A percentile compares a stretch with the other conserved stretches of the same genome.
Conservation (phyloP, 2,797 vertebrate genomes). For the Dryobates pubescens region DNA sequence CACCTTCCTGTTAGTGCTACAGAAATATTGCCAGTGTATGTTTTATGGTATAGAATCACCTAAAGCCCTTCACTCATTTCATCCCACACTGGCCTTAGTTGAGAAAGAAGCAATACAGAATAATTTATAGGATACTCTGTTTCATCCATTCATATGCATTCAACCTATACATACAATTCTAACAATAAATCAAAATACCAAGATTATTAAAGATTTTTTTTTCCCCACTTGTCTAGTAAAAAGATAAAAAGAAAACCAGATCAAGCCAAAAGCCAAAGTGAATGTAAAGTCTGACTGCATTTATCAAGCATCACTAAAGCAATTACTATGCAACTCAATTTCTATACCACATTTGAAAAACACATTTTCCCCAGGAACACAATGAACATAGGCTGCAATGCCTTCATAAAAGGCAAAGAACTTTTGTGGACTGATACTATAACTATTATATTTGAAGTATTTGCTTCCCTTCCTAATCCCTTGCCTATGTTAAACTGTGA, state of each 20-base stretch:
- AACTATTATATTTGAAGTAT: neutral
- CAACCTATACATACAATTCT: neutral
- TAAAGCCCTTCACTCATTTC: neutral
- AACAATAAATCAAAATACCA: neutral
- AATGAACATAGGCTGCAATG: neutral
- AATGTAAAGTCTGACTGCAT: neutral
- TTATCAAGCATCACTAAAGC: neutral
- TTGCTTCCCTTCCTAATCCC: neutral
- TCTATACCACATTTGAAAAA: neutral
- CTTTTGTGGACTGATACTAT: neutral
- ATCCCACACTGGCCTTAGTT: neutral
- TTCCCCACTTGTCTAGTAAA: neutral
- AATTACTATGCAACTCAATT: neutral
- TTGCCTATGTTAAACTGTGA: neutral
- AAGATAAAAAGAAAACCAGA: neutral
- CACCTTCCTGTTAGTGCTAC: neutral
- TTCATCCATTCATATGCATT: neutral
- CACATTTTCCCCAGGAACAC: neutral
- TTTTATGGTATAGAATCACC: neutral
- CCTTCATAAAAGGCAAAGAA: neutral
- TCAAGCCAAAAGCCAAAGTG: neutral
- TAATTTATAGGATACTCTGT: neutral
- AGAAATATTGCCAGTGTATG: neutral
- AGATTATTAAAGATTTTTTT: neutral
- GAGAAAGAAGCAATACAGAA: neutral